These are phyloP conservation scores for Geococcyx californianus DNA, from an alignment of 2,113 vertebrate genomes.

Conservation along the genomic window DNA sequence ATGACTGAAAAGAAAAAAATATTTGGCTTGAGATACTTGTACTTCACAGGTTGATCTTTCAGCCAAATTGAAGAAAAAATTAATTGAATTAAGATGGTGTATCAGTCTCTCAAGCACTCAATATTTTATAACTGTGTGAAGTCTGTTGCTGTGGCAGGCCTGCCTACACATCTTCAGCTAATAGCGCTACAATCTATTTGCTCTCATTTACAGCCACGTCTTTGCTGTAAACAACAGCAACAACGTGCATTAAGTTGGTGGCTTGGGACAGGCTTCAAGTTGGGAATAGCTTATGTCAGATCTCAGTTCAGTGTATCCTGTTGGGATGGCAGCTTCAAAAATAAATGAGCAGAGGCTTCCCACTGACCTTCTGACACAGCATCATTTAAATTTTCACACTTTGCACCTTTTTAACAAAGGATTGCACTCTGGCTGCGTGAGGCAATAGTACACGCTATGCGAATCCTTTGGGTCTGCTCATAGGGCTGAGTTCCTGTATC, in stretches of 20 bases:
- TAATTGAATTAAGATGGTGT: constrained; percentile 39
- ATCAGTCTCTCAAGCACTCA: neutral
- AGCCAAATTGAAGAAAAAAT: constrained; percentile 3
- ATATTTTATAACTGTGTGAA: neutral
- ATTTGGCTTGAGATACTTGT: neutral
- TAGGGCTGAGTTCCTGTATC: neutral
- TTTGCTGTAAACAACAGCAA: neutral
- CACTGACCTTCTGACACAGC: neutral
- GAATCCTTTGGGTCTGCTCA: neutral
- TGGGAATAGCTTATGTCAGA: neutral
- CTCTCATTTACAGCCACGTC: neutral
- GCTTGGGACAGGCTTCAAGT: neutral
- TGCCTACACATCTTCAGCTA: neutral
- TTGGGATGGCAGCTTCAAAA: neutral
- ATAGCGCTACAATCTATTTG: neutral
- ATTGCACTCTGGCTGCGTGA: neutral
- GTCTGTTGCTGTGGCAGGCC: neutral
- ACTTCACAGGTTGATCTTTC: neutral
- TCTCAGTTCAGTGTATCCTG: neutral
- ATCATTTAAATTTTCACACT: neutral
- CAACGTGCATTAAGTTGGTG: neutral
- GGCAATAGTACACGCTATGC: neutral
- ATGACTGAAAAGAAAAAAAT: neutral
- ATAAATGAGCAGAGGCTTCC: neutral
- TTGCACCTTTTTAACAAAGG: neutral